Base-by-base conservation (phyloP, 2,113 vertebrate genomes). In the Myrmecophaga tridactyla region DNA sequence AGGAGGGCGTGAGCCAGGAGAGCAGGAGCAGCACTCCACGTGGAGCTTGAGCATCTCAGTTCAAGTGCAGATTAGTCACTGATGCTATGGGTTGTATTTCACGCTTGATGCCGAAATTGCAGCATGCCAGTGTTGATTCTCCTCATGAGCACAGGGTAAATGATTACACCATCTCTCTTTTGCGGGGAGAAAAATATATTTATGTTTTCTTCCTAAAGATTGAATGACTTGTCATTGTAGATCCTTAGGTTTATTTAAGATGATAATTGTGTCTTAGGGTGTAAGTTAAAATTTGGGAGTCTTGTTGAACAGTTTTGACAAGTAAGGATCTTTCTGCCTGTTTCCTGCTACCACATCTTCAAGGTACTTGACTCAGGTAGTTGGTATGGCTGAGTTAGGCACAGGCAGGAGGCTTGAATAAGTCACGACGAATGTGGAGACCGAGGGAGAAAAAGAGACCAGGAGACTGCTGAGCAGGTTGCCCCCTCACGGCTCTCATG, bases 101-200 rank as follows among this genome's bases (percentile, higher is more conserved):
- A 29, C 46, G 7, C 4, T 1, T 7, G 29, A 5, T 36, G 0
- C 5, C 10, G n/a, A 2, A 0, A 0, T 8, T 11, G n/a, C 48
- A 7, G 12, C 18, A 1, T 2, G 25, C 65, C 41, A 23, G 18
- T 1, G 4, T 0, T 0, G 9, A 46, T 53, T 20, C 0, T 0
- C 73, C 65, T 6, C 17, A 3, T 14, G 39, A 48, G 4, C 0
- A 0, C 29, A 11, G 51, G 53, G 2, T 1, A 13, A 51, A 29
- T 39, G 46, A 53, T 56, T 3, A 4, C 2, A 12, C 13, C 15
- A 4, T 23, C 21, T 73, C 29, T 27, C 36, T 53, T 65, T n/a
- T 5, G 65, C 4, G 70, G 58, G 25, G 46, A 81, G 60, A 13
- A 36, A 76, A 56, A 29, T 10, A 93, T 65, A 9, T 85, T 8